Base-by-base conservation (phyloP, 1,140 invertebrate species). In the Saccostrea glomerata region DNA sequence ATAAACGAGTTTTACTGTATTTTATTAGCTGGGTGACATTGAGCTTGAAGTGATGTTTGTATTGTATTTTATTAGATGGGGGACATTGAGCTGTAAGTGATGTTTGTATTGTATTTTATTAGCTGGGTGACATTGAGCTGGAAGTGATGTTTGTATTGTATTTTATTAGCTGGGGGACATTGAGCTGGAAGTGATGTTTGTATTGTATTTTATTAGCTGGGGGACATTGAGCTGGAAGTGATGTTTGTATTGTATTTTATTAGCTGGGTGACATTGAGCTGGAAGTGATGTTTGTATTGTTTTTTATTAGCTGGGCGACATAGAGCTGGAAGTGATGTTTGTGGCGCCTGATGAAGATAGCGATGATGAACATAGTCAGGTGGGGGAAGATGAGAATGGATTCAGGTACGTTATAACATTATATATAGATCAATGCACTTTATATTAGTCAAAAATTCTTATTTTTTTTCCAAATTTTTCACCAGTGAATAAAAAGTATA, bases 261-360 rank as follows among this genome's bases (percentile, higher is more conserved):
- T 96, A 97, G 94, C 96, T 96, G 92, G 97, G 97, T 17, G 96
- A 97, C 92, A 97, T 97, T 91, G 96, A 96, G 60, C 94, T 97
- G 84, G 96, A 97, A 93, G 97, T 97, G 56, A 96, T 97, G 93
- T 88, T 58, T 20, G 60, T 90, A 82, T 36, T 36, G 30, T 83
- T 83, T 66, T 90, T 88, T 90, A 96, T 86, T 96, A 97, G 94
- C 96, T 96, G 92, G 97, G 97, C 15, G 96, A 97, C 92, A 97
- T 97, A 92, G 96, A 96, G 60, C 94, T 97, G 84, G 96, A 97
- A 93, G 97, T 97, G 56, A 96, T 97, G 93, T 97, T 97, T 94
- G 95, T 95, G 5, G 96, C 97, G 58, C 97, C 97, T 25, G 96
- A 96, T 85, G 97, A 97, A 92, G 96, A 96, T 91, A 96, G 96